Percentiles rank a stretch among this genome's conserved stretches.
These are phyloP conservation scores for Nemapogon koenigi DNA, from an alignment of 2,888 invertebrate genomes.

Conservation along the genomic window DNA sequence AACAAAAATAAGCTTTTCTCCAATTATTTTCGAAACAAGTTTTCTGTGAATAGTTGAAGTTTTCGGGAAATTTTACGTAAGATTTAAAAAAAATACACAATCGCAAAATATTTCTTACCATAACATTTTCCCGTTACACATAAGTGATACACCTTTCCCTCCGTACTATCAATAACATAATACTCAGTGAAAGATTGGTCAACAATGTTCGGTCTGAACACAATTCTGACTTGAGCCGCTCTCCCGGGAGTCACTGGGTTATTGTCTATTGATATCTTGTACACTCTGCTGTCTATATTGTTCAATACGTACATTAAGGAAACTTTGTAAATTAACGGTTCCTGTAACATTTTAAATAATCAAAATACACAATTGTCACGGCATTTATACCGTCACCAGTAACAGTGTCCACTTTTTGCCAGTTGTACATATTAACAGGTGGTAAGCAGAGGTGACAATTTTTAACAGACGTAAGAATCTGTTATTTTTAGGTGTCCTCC, in stretches of 20 bases:
- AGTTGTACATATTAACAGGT: no score
- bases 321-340: slow-evolving; percentile 27
- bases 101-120: slow-evolving; percentile 28
- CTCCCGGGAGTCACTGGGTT: slow-evolving; percentile 31
- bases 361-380: no score
- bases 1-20: no score
- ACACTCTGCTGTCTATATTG: slow-evolving; percentile 44
- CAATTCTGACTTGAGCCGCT: slow-evolving; percentile 28
- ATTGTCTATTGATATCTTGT: slow-evolving; percentile 31
- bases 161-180: slow-evolving; percentile 40
- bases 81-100: not conserved
- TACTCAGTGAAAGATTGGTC: slow-evolving; percentile 50
- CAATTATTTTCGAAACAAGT: no score
- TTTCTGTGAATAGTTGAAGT: no score
- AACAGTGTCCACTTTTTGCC: no score
- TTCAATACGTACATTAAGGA: slow-evolving; percentile 40
- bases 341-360: slow-evolving; percentile 10
- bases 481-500: no score
- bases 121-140: slow-evolving; percentile 43
- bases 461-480: no score
- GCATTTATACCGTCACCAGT: no score
- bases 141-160: slow-evolving; percentile 33
- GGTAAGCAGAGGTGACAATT: no score
- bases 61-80: no score
- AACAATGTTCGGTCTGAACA: slow-evolving; percentile 37